phyloP scores from a whole-genome alignment of 2,113 vertebrate species.

The Python bivittatus region DNA sequence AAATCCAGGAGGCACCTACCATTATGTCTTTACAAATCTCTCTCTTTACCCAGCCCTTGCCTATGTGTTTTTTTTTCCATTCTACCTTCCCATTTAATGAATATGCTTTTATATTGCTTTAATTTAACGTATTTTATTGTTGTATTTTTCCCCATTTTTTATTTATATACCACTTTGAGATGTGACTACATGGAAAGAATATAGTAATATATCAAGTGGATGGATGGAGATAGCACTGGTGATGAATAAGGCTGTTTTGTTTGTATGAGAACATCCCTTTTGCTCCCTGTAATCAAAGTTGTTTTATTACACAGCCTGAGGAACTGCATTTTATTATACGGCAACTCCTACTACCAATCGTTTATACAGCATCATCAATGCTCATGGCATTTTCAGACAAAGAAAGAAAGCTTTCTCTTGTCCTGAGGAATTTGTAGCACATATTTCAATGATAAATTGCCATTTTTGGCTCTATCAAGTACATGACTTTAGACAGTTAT shows the following conservation, averaged over 20 bases:
- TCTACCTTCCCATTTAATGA: background rate
- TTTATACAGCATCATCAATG: constrained; percentile 22
- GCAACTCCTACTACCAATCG: constrained; percentile 22
- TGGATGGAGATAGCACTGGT: background rate
- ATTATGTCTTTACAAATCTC: background rate
- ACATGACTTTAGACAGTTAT: background rate
- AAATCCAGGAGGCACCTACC: background rate
- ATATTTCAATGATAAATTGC: background rate
- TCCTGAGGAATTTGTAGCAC: background rate
- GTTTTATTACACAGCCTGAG: constrained; percentile 7
- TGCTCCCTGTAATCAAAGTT: constrained; percentile 14
- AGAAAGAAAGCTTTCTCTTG: background rate
- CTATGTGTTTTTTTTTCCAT: background rate
- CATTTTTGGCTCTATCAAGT: background rate
- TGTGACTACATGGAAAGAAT: background rate
- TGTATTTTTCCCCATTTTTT: background rate
- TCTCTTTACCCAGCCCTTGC: background rate
- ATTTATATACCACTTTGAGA: background rate
- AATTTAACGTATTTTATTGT: background rate
- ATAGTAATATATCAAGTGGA: background rate
- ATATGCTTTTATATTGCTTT: background rate
- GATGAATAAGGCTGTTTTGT: background rate
- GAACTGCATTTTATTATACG: background rate
- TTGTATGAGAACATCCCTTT: background rate
- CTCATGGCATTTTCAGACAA: background rate